A percentile compares a stretch with the other conserved stretches of the same genome.
These are phyloP conservation scores for Baccha elongata DNA, from an alignment of 2,888 invertebrate species.

Conservation along the genomic window DNA sequence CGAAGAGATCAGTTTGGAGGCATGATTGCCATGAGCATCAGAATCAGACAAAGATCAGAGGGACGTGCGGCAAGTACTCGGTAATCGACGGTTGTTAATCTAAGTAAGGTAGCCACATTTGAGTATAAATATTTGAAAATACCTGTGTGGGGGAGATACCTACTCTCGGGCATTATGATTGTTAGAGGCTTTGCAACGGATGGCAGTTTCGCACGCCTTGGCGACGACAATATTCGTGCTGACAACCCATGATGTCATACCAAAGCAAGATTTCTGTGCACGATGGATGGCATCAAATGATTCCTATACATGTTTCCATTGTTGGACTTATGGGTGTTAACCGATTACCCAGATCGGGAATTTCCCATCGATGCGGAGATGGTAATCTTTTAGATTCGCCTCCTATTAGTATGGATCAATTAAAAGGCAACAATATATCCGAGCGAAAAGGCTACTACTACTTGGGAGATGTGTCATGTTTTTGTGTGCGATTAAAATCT, in stretches of 20 bases:
- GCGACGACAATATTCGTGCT: conserved; percentile 61
- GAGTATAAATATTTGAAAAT: conserved; percentile 50
- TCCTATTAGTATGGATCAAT: conserved; percentile 72
- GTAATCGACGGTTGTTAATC: conserved; percentile 60
- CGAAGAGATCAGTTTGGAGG: conserved; percentile 46
- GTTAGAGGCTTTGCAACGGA: conserved; percentile 31
- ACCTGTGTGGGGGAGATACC: conserved; percentile 52
- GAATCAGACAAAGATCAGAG: conserved; percentile 50
- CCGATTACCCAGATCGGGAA: conserved; percentile 61
- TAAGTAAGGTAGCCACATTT: conserved; percentile 50
- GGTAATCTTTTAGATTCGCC: conserved; percentile 54
- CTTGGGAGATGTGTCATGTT: conserved; percentile 71
- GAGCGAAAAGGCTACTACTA: conserved; percentile 46
- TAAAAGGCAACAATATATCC: conserved; percentile 54
- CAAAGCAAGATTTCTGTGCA: conserved; percentile 8
- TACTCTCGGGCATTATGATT: conserved; percentile 41
- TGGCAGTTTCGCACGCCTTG: conserved; percentile 61
- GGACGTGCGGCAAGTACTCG: conserved; percentile 33
- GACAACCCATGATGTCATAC: conserved; percentile 65
- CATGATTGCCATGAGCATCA: conserved; percentile 53
- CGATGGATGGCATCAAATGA: conserved; percentile 56
- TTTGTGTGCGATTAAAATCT: conserved; percentile 64
- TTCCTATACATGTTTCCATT: conserved; percentile 46
- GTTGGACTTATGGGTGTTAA: conserved; percentile 65
- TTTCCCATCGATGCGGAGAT: conserved; percentile 63